Conservation (phyloP, 1,140 invertebrate species). For the Listronotus bonariensis region DNA sequence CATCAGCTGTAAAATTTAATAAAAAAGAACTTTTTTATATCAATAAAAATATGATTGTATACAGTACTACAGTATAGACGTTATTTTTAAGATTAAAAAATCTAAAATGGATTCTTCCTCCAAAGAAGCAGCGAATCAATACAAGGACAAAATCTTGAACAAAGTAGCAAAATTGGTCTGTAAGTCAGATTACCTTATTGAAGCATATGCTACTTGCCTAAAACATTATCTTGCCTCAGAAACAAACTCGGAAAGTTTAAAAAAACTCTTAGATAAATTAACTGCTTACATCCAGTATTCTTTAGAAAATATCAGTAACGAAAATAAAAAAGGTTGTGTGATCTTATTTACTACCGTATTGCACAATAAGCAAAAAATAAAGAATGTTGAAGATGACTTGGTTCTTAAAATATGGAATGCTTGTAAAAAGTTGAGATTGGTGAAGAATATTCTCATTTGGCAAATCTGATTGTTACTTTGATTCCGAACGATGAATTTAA, state of each 20-base stretch:
- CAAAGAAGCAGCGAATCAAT: slow-evolving; percentile 18
- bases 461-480: slow-evolving; percentile 42
- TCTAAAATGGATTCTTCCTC: slow-evolving; percentile 31
- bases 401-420: slow-evolving; percentile 43
- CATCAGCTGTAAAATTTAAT: no score
- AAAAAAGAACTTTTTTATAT: no score
- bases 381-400: slow-evolving; percentile 34
- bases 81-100: slow-evolving; percentile 41
- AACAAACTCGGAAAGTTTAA: slow-evolving; percentile 7
- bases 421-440: slow-evolving; percentile 35
- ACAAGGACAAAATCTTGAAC: slow-evolving; percentile 24
- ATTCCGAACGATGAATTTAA: slow-evolving; percentile 47
- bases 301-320: slow-evolving; percentile 24
- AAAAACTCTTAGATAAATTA: slow-evolving; percentile 21
- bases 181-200: slow-evolving; percentile 20
- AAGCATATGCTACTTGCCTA: slow-evolving; percentile 29
- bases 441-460: slow-evolving; percentile 44
- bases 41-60: no score
- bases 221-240: slow-evolving; percentile 24
- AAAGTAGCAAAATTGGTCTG: slow-evolving; percentile 26
- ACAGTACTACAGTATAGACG: no score
- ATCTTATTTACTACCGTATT: slow-evolving; percentile 43
- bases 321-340: slow-evolving; percentile 35
- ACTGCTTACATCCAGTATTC: slow-evolving; percentile 28
- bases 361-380: slow-evolving; percentile 41